These are phyloP conservation scores for Sebastolobus altivelis DNA, from an alignment of 2,797 vertebrate genomes.

Conservation along the genomic window DNA sequence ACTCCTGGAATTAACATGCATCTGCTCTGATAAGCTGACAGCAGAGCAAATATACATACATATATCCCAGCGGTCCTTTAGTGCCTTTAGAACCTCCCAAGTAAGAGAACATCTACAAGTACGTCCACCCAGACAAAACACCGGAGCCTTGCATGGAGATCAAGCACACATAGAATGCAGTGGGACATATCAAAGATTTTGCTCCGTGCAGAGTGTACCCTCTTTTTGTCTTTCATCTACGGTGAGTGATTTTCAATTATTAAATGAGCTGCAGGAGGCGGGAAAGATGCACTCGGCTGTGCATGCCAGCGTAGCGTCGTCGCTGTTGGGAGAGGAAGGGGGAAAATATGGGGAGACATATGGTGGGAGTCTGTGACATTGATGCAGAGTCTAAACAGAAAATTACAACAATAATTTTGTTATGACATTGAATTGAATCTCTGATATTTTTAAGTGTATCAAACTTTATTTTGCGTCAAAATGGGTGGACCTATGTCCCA, in stretches of 20 bases:
- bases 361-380: neutral
- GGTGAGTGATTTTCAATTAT: conserved; percentile 50
- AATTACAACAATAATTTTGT: neutral
- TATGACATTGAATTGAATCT: neutral
- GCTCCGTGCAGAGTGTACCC: neutral
- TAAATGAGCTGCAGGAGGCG: conserved; percentile 35
- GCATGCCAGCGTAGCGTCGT: neutral
- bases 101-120: conserved; percentile 16
- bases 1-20: conserved; percentile 23
- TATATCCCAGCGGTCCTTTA: neutral
- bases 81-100: neutral
- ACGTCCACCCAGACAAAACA: conserved; percentile 22
- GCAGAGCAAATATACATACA: conserved; percentile 18
- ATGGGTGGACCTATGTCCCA: neutral
- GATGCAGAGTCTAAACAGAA: neutral
- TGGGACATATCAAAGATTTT: conserved; percentile 12
- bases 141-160: neutral
- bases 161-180: neutral
- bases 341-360: neutral
- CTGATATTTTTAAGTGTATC: neutral
- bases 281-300: neutral
- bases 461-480: neutral
- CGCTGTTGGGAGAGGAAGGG: neutral
- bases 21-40: conserved; percentile 25
- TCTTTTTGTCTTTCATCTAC: conserved; percentile 37